Percentiles rank a stretch among this genome's conserved stretches.
Conservation (phyloP, 2,113 vertebrate genomes). For the Colinus virginianus region DNA sequence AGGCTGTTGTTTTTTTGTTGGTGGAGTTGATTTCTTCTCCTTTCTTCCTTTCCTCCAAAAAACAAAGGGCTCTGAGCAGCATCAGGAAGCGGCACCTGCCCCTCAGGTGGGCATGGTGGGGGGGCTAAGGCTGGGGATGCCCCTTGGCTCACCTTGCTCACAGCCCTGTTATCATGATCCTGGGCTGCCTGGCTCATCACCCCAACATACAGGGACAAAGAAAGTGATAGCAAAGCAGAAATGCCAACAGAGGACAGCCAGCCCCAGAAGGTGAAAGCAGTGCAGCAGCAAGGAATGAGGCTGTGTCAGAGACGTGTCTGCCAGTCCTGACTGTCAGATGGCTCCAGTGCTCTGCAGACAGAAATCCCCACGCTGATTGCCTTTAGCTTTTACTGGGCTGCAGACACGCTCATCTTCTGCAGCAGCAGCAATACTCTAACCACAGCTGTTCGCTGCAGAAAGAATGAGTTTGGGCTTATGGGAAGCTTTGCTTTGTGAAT, state of each 20-base stretch:
- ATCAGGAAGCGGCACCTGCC: background rate
- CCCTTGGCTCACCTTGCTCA: background rate
- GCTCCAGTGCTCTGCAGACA: background rate
- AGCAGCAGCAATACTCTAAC: conserved; percentile 3
- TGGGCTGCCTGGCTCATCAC: background rate
- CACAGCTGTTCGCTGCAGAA: conserved; percentile 2
- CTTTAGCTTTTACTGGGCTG: conserved; percentile 8
- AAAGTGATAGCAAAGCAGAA: background rate
- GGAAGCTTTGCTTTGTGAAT: background rate
- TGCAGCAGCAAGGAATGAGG: background rate
- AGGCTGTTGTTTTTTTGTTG: background rate
- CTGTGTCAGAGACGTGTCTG: rapidly evolving
- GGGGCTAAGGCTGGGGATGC: background rate
- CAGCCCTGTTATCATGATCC: rapidly evolving
- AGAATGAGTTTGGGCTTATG: background rate
- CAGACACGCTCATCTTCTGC: background rate
- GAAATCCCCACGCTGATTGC: background rate
- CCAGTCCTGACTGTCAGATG: background rate
- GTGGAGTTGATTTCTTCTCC: background rate
- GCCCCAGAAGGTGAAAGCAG: background rate
- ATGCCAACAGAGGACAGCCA: background rate
- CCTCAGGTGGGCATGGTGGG: background rate
- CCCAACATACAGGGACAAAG: background rate
- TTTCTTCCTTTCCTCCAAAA: background rate
- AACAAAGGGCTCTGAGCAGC: background rate